phyloP scores from a whole-genome alignment of 2,888 invertebrate species.

The Parnassius glacialis region DNA sequence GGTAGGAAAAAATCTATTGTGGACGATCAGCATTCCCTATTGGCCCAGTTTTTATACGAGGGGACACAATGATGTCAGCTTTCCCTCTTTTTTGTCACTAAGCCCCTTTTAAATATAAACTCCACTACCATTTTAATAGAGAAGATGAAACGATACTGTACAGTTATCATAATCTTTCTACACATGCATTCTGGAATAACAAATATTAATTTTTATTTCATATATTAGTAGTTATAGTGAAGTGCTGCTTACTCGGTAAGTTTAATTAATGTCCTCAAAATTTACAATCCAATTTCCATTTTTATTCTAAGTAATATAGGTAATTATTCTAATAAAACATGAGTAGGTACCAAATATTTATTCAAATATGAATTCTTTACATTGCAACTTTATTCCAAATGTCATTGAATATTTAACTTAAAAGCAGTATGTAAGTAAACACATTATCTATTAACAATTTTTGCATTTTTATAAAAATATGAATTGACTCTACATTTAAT shows the following conservation, averaged over 20 bases:
- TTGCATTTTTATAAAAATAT: too few species aligned
- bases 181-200: not conserved
- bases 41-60: constrained; percentile 75
- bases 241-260: not conserved
- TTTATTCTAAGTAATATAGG: too few species aligned
- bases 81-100: constrained; percentile 63
- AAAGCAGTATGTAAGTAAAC: too few species aligned
- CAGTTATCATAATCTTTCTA: constrained; percentile 1
- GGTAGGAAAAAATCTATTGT: constrained; percentile 75
- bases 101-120: constrained; percentile 62
- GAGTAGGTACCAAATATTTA: too few species aligned
- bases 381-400: too few species aligned
- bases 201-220: not conserved
- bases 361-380: too few species aligned
- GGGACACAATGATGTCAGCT: constrained; percentile 65
- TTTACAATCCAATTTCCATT: too few species aligned
- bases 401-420: too few species aligned
- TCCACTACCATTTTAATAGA: constrained; percentile 50
- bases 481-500: too few species aligned
- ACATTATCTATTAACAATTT: too few species aligned
- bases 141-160: constrained; percentile 37
- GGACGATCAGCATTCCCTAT: constrained; percentile 61
- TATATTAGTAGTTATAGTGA: not conserved
- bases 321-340: too few species aligned
- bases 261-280: too few species aligned